Percentiles rank a stretch among this genome's conserved stretches.
Evolutionary conservation across 2,888 invertebrate species (phyloP).

Genomic region (Lochmaea capreae): DNA sequence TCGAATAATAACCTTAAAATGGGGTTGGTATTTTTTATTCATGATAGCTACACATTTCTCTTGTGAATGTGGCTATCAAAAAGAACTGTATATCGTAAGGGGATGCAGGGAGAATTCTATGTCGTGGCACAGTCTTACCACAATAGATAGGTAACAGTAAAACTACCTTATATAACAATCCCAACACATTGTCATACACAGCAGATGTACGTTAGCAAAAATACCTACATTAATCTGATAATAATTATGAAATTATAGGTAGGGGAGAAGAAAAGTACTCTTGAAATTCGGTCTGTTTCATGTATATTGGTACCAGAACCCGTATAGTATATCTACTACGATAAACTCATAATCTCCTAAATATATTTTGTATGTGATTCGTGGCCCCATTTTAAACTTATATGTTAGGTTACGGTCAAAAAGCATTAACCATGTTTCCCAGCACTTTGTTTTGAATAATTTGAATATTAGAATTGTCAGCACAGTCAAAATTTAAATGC

Average conservation of each 20-base stretch:
- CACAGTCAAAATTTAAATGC: too few relatives aligned
- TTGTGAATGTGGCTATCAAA: background rate
- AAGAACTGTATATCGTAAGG: background rate
- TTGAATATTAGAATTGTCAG: too few relatives aligned
- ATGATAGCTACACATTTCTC: background rate
- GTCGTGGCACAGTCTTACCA: background rate
- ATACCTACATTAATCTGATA: background rate
- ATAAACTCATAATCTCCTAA: too few relatives aligned
- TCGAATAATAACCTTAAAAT: background rate
- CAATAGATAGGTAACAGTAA: constrained; percentile 3
- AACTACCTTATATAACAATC: background rate
- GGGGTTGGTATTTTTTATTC: background rate
- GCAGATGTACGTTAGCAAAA: background rate
- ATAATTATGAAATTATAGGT: background rate
- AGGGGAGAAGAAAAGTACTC: too few relatives aligned
- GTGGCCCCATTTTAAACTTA: too few relatives aligned
- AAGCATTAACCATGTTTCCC: too few relatives aligned
- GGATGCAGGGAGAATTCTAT: background rate
- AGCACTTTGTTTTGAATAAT: too few relatives aligned
- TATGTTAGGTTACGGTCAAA: too few relatives aligned
- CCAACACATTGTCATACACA: background rate
- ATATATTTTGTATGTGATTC: too few relatives aligned
- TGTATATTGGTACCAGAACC: too few relatives aligned
- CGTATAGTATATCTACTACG: too few relatives aligned
- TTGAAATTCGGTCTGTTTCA: too few relatives aligned